These are phyloP conservation scores for Climacteris rufus DNA, from an alignment of 2,113 vertebrate species.

Conservation along the genomic window DNA sequence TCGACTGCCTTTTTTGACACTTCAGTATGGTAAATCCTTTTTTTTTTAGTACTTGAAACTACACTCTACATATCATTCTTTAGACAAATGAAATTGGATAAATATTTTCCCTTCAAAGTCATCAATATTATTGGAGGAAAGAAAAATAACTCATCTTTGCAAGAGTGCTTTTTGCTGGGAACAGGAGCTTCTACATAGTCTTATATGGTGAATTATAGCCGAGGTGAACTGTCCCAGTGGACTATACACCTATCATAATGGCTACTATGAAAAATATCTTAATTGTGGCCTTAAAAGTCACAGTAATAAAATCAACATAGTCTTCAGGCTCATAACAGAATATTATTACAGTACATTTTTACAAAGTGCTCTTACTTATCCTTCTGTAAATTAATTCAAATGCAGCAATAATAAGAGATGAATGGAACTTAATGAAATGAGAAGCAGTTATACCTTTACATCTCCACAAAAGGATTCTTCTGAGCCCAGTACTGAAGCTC, in stretches of 20 bases:
- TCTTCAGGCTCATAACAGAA: constrained; percentile 18
- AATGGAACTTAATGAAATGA: not conserved
- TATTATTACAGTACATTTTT: constrained; percentile 39
- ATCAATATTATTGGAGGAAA: not conserved
- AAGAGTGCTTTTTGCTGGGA: not conserved
- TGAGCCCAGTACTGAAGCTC: not conserved
- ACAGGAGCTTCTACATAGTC: not conserved
- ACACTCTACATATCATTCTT: not conserved
- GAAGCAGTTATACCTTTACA: not conserved
- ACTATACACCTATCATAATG: not conserved
- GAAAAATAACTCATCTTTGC: not conserved
- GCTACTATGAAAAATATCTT: not conserved
- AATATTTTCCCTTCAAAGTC: not conserved
- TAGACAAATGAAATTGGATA: not conserved
- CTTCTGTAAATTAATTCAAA: constrained; percentile 24
- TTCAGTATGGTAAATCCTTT: not conserved
- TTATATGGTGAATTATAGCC: not conserved
- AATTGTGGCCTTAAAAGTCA: not conserved
- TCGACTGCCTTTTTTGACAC: not conserved
- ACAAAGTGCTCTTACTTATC: constrained; percentile 43
- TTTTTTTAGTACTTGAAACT: not conserved
- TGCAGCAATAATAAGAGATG: not conserved
- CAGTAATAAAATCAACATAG: constrained; percentile 6
- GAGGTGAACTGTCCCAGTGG: not conserved
- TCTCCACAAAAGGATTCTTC: not conserved